Evolutionary conservation across 1,140 invertebrate species (phyloP).

Genomic region (Aphis craccivora): DNA sequence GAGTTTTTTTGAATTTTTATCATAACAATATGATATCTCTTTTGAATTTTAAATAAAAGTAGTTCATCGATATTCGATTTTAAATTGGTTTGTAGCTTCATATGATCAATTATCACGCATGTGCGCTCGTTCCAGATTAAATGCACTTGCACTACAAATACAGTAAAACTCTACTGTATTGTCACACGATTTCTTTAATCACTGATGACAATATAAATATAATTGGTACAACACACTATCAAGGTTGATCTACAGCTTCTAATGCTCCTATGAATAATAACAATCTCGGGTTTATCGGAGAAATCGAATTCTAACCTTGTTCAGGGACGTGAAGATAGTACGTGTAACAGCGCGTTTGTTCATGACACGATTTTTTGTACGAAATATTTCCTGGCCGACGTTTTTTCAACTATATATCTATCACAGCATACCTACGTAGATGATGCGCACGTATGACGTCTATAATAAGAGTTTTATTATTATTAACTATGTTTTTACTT

Average conservation of each 20-base stretch:
- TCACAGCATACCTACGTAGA: not conserved
- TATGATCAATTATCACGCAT: too few species aligned
- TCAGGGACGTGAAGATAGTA: slow-evolving; percentile 40
- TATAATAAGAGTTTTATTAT: not conserved
- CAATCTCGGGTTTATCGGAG: not conserved
- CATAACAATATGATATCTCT: too few species aligned
- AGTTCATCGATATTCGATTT: too few species aligned
- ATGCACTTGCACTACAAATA: too few species aligned
- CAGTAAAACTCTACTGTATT: not conserved
- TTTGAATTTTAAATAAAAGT: too few species aligned
- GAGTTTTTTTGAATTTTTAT: too few species aligned
- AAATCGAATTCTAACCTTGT: slow-evolving; percentile 53
- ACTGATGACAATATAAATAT: not conserved
- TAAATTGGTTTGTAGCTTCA: too few species aligned
- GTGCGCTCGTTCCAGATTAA: too few species aligned
- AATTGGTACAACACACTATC: not conserved
- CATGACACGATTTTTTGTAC: slow-evolving; percentile 39
- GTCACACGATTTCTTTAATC: not conserved
- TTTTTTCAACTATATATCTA: not conserved
- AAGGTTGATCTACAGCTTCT: not conserved
- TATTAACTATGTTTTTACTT: not conserved
- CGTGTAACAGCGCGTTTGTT: not conserved
- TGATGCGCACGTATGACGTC: not conserved
- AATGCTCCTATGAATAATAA: not conserved
- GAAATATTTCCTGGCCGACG: not conserved